Conservation (phyloP, 2,888 invertebrate genomes). For the Falcaria lacertinaria region DNA sequence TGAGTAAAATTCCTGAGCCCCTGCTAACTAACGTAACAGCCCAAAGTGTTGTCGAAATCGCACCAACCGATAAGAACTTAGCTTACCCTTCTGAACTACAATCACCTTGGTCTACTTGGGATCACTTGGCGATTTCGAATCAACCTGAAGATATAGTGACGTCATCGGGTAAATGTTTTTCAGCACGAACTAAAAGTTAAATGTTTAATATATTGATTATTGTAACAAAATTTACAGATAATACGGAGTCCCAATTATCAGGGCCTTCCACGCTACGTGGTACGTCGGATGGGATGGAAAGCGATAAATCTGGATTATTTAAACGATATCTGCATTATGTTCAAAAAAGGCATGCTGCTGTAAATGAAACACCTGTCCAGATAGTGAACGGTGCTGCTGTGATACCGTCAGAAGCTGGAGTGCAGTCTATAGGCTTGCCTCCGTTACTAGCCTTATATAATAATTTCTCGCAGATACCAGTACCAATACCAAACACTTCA, state of each 20-base stretch:
- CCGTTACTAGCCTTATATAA: slow-evolving; percentile 53
- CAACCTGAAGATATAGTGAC: neutral
- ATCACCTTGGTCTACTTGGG: slow-evolving; percentile 30
- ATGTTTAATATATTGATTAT: too few species aligned
- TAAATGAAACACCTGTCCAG: slow-evolving; percentile 28
- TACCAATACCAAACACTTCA: slow-evolving; percentile 67
- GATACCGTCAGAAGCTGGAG: slow-evolving; percentile 46
- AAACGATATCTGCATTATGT: slow-evolving; percentile 16
- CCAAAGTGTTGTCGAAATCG: slow-evolving; percentile 52
- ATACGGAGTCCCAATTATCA: neutral
- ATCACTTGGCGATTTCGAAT: slow-evolving; percentile 14
- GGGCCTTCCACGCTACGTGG: neutral
- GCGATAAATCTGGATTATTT: neutral
- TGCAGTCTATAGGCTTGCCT: slow-evolving; percentile 55
- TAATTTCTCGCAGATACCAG: slow-evolving; percentile 55
- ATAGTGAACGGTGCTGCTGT: slow-evolving; percentile 45
- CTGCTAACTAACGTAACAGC: slow-evolving; percentile 63
- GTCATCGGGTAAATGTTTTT: slow-evolving; percentile 1
- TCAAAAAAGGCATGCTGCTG: slow-evolving; percentile 25
- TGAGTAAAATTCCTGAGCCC: slow-evolving; percentile 46
- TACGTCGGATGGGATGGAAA: slow-evolving; percentile 1
- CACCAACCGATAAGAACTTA: slow-evolving; percentile 24
- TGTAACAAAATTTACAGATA: slow-evolving; percentile 6
- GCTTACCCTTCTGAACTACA: slow-evolving; percentile 4
- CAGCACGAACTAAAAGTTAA: too few species aligned